A percentile compares a stretch with the other conserved stretches of the same genome.
These are phyloP conservation scores for Clepsis dumicolana DNA, from an alignment of 2,888 invertebrate species.

Conservation along the genomic window DNA sequence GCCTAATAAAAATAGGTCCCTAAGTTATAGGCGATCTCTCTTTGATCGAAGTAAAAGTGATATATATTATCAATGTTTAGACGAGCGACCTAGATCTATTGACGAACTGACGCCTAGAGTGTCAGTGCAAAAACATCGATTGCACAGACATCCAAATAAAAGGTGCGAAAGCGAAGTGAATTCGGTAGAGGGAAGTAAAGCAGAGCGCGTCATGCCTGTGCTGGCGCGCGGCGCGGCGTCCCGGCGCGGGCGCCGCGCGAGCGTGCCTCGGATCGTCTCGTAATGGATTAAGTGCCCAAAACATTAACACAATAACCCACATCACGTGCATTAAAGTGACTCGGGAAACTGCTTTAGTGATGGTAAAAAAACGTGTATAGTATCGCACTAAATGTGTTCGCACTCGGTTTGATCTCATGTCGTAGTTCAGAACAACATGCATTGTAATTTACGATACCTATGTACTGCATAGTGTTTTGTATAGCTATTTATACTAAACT, in stretches of 20 bases:
- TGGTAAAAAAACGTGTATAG: slow-evolving; percentile 50
- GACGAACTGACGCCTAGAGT: slow-evolving; percentile 58
- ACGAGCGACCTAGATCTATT: slow-evolving; percentile 76
- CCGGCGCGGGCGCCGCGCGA: slow-evolving; percentile 48
- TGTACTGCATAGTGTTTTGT: not conserved
- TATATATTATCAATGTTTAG: slow-evolving; percentile 72
- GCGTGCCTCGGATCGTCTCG: slow-evolving; percentile 52
- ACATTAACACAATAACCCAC: slow-evolving; percentile 79
- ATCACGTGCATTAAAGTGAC: slow-evolving; percentile 65
- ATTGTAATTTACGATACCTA: not conserved
- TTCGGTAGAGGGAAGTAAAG: slow-evolving; percentile 52
- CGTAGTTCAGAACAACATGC: slow-evolving; percentile 9
- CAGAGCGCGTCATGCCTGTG: slow-evolving; percentile 31
- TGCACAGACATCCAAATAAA: slow-evolving; percentile 68
- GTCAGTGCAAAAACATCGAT: slow-evolving; percentile 69
- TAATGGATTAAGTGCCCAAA: slow-evolving; percentile 70
- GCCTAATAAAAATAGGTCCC: not conserved
- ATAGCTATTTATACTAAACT: not conserved
- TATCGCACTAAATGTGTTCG: slow-evolving; percentile 26
- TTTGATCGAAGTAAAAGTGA: slow-evolving; percentile 77
- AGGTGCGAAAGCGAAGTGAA: slow-evolving; percentile 69
- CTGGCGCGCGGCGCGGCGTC: slow-evolving; percentile 12
- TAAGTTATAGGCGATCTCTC: slow-evolving; percentile 59
- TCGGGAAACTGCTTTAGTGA: slow-evolving; percentile 63
- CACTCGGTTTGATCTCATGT: slow-evolving; percentile 9